phyloP scores from a whole-genome alignment of 2,113 vertebrate species.

The Piaya cayana region DNA sequence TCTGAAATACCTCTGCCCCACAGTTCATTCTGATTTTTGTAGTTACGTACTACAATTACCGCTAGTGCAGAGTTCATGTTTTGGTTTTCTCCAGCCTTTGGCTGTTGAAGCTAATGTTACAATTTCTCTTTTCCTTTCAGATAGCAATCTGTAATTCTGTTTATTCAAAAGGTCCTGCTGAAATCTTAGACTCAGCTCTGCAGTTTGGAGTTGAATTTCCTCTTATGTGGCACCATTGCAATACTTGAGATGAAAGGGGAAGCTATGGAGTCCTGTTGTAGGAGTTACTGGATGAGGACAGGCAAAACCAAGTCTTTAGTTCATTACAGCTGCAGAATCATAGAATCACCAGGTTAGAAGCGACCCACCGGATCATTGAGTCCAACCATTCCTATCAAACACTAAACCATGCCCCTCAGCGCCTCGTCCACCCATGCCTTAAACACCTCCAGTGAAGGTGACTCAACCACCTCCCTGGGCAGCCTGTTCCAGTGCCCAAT shows the following conservation, averaged over 20 bases:
- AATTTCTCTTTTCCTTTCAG: neutral
- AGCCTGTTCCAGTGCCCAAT: too few relatives aligned
- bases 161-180: neutral
- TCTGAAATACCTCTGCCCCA: neutral
- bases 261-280: neutral
- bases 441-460: too few relatives aligned
- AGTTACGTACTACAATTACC: neutral
- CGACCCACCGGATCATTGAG: too few relatives aligned
- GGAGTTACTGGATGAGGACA: neutral
- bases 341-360: too few relatives aligned
- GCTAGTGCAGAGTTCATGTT: neutral
- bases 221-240: fast-evolving
- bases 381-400: too few relatives aligned
- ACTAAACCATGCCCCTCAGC: too few relatives aligned
- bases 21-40: neutral
- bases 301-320: neutral
- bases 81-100: neutral
- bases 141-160: neutral
- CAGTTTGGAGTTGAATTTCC: neutral
- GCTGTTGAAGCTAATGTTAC: neutral
- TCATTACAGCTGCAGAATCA: neutral
- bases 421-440: too few relatives aligned
- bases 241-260: neutral
- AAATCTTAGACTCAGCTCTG: neutral
- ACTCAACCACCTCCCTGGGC: too few relatives aligned